Evolutionary conservation across 1,140 invertebrate species (phyloP).

Genomic region (Aphelenchoides fujianensis): DNA sequence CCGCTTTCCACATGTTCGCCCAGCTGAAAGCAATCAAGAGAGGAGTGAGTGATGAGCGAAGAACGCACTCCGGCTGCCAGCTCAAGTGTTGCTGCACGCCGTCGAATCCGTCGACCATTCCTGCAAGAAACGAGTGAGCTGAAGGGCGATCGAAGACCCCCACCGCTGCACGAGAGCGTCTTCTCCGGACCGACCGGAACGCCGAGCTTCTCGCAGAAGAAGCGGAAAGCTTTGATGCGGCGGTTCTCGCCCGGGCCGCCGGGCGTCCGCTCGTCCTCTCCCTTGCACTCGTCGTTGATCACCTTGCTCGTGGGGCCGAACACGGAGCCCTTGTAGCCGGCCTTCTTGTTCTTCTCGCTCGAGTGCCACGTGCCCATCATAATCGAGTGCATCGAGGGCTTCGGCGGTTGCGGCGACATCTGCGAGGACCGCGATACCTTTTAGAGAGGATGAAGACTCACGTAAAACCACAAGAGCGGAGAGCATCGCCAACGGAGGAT

Average conservation of each 20-base stretch:
- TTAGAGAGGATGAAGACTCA: no score
- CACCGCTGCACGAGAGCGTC: conserved; percentile 57
- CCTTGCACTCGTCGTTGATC: conserved; percentile 57
- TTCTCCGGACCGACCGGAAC: conserved; percentile 46
- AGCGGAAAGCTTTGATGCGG: conserved; percentile 60
- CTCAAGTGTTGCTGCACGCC: conserved; percentile 32
- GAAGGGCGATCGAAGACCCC: conserved; percentile 23
- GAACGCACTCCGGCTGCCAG: conserved; percentile 55
- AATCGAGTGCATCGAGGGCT: conserved; percentile 57
- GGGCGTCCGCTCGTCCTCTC: conserved; percentile 49
- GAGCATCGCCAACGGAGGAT: conserved; percentile 57
- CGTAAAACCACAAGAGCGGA: conserved; percentile 59
- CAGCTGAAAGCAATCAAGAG: no score
- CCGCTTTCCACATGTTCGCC: conserved; percentile 55
- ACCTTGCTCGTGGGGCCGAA: conserved; percentile 56
- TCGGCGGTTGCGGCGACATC: conserved; percentile 59
- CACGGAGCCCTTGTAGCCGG: conserved; percentile 52
- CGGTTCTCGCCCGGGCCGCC: conserved; percentile 50
- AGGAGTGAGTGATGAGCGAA: no score
- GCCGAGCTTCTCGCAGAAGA: conserved; percentile 58
- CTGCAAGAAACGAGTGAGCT: conserved; percentile 19
- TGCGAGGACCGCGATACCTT: no score
- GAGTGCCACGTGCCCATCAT: conserved; percentile 53
- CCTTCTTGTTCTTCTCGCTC: conserved; percentile 43
- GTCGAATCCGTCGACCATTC: conserved; percentile 41